Conservation (phyloP, 2,797 vertebrate species). For the Carcharodon carcharias region DNA sequence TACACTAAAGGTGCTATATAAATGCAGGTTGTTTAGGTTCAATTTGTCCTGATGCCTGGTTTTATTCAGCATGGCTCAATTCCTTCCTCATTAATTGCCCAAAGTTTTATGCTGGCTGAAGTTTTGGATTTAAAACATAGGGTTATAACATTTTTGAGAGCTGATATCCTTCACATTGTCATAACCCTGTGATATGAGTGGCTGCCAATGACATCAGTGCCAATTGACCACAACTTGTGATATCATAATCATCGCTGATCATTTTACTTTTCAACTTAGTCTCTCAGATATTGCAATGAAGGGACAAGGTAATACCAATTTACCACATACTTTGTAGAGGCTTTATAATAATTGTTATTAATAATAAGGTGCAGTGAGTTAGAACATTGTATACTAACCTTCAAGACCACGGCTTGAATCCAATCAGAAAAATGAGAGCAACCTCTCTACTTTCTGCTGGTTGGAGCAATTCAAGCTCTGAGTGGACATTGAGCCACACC, state of each 20-base stretch:
- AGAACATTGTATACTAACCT: background rate
- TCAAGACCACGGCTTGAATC: background rate
- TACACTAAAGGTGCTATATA: too few relatives aligned
- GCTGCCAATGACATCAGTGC: background rate
- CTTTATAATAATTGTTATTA: background rate
- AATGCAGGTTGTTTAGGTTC: too few relatives aligned
- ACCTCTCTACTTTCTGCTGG: background rate
- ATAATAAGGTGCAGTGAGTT: background rate
- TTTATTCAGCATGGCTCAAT: background rate
- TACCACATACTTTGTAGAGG: background rate
- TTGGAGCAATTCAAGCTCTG: background rate
- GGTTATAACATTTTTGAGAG: background rate
- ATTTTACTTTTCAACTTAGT: background rate
- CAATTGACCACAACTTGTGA: background rate
- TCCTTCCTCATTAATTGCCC: background rate
- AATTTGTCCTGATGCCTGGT: background rate
- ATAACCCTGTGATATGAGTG: background rate
- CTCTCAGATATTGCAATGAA: background rate
- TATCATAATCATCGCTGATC: background rate
- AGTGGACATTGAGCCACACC: background rate
- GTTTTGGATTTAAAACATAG: background rate
- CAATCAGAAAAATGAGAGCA: background rate
- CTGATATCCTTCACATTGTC: background rate
- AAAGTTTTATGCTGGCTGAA: background rate
- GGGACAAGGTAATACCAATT: background rate